A percentile compares a stretch with the other conserved stretches of the same genome.
These are phyloP conservation scores for Drosophila gunungcola DNA, from an alignment of 1,140 invertebrate species.

Conservation along the genomic window DNA sequence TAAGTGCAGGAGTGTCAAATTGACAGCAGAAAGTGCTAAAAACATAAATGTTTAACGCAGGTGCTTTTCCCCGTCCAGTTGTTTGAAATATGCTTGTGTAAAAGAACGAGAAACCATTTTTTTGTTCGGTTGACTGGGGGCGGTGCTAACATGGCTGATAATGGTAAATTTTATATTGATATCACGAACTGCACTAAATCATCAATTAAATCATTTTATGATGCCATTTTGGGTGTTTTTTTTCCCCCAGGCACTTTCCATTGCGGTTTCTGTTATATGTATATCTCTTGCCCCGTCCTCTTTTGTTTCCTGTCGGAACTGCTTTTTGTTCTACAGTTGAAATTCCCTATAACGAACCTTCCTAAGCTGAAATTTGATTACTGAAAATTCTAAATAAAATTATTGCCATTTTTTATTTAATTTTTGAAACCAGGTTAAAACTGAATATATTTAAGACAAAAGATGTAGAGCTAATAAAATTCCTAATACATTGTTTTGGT, in stretches of 20 bases:
- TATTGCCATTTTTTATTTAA: no score
- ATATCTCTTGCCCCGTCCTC: slow-evolving; percentile 10
- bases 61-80: slow-evolving; percentile 5
- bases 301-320: not conserved
- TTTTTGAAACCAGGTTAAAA: no score
- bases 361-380: not conserved
- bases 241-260: slow-evolving; percentile 7
- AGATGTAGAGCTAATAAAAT: no score
- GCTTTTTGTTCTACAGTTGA: not conserved
- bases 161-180: slow-evolving; percentile 57
- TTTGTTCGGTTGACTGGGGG: not conserved
- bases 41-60: slow-evolving; percentile 47
- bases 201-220: slow-evolving; percentile 71
- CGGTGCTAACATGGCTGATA: slow-evolving; percentile 22
- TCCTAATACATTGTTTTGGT: no score
- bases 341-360: not conserved
- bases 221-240: slow-evolving; percentile 52
- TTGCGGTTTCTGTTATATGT: slow-evolving; percentile 17
- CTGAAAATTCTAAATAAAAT: no score
- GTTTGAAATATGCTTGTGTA: slow-evolving; percentile 26
- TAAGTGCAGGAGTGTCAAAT: slow-evolving; percentile 40
- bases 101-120: not conserved
- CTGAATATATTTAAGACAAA: no score
- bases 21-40: slow-evolving; percentile 48
- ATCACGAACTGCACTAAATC: slow-evolving; percentile 70